These are phyloP conservation scores for Tetragonula clypearis DNA, from an alignment of 1,140 invertebrate species.

Conservation along the genomic window DNA sequence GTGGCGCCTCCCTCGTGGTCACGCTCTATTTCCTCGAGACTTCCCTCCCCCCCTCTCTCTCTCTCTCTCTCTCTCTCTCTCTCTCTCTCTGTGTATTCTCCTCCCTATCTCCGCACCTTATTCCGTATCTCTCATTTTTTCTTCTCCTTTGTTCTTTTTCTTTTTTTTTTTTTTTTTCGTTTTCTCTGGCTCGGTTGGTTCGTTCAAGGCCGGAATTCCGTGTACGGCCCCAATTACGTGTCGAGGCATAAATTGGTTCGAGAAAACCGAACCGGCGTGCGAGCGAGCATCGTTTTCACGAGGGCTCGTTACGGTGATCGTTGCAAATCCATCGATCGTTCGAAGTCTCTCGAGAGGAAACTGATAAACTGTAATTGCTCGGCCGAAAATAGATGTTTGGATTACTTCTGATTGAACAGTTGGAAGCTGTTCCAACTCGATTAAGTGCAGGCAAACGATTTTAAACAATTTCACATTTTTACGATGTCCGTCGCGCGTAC, in stretches of 20 bases:
- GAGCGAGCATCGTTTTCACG: background rate
- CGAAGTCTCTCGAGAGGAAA: background rate
- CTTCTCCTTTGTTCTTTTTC: too few relatives aligned
- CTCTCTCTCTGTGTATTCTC: constrained; percentile 16
- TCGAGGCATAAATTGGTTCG: constrained; percentile 55
- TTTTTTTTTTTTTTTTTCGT: too few relatives aligned
- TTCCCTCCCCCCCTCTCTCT: too few relatives aligned
- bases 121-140: background rate
- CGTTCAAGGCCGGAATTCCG: constrained; percentile 52
- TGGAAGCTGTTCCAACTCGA: too few relatives aligned
- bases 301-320: background rate
- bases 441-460: too few relatives aligned
- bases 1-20: too few relatives aligned
- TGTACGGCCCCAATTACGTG: constrained; percentile 56
- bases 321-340: background rate
- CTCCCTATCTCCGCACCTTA: constrained; percentile 31
- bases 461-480: too few relatives aligned
- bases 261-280: constrained; percentile 45
- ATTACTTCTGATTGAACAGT: too few relatives aligned
- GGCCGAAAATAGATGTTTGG: too few relatives aligned
- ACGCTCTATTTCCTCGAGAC: too few relatives aligned
- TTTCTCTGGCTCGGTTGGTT: background rate
- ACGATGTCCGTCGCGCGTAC: too few relatives aligned
- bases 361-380: background rate
- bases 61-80: constrained; percentile 6